Base-by-base conservation (phyloP, 2,113 vertebrate genomes). In the Erpornis zantholeuca region DNA sequence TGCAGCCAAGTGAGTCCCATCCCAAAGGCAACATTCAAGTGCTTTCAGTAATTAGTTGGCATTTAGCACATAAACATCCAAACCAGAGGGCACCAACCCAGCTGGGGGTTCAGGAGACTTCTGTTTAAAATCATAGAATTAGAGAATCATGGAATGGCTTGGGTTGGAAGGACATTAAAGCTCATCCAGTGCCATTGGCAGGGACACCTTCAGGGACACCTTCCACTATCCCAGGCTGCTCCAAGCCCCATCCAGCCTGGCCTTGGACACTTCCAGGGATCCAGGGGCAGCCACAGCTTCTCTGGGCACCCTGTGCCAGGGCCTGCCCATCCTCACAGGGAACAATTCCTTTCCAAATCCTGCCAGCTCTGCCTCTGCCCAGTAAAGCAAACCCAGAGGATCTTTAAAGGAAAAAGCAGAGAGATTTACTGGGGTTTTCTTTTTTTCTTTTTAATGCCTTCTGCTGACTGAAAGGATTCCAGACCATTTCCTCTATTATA, bases 11-110 rank as follows among this genome's bases (percentile, higher is more conserved):
- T 40, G 63, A 27, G 3, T 77, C 71, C 60, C 68, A 44, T 75
- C 63, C 75, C 75, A 60, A 77, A 81, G 31, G 47, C 13, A 45
- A 49, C 61, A 49, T 78, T 60, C 49, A 19, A 75, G 65, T 20
- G 64, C 52, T 78, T 83, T 91, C 24, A 68, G 29, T 73, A 60
- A 91, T 91, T 79, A 73, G 33, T 35, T 82, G 89, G 82, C 27
- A 50, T 86, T 92, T 66, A 88, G 66, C 73, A 85, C 66, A 47
- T 9, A 10, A 92, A 73, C 49, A 63, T 35, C 64, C 69, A 59
- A 49, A 82, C 23, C 2, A 16, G 29, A 33, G 40, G 54, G 10
- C 20, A 91, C 64, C 35, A 92, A 72, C 50, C 9, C 79, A 65
- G 66, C 5, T 64, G 66, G n/a, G 28, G 18, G 22, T 14, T 71